Conservation (phyloP, 64 coral and sea anemone species). For the Actinia tenebrosa region DNA sequence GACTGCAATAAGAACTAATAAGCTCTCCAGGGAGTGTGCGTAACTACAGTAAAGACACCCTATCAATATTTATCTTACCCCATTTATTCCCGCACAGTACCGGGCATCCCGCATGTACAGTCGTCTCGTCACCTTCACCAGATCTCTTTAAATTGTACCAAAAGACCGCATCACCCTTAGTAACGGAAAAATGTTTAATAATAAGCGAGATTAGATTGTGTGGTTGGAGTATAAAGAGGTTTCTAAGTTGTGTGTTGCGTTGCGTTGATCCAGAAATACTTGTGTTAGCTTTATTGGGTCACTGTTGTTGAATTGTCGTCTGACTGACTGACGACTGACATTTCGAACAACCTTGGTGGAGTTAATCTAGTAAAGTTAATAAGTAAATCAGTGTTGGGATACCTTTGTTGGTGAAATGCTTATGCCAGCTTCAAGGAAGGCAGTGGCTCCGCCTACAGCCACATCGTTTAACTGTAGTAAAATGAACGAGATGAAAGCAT, state of each 20-base stretch:
- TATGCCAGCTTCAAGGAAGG: constrained; percentile 58
- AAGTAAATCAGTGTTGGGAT: not conserved
- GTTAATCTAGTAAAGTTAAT: no score
- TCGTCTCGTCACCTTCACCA: constrained; percentile 60
- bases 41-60: not conserved
- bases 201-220: no score
- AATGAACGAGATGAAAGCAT: no score
- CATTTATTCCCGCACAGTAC: constrained; percentile 88
- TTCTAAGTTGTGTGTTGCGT: no score
- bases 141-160: constrained; percentile 93
- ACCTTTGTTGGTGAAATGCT: constrained; percentile 67
- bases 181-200: no score
- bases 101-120: constrained; percentile 82
- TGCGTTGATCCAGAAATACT: no score
- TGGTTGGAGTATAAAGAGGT: no score
- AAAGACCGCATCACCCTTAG: constrained; percentile 89
- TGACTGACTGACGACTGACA: no score
- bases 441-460: constrained; percentile 62
- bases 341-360: no score
- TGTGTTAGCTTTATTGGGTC: no score
- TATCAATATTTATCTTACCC: constrained; percentile 50
- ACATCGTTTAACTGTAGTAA: constrained; percentile 74
- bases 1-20: not conserved
- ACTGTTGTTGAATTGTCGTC: no score
- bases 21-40: not conserved